Percentiles rank a stretch among this genome's conserved stretches.
Conservation (phyloP, 2,113 vertebrate genomes). For the Ramphastos sulfuratus region DNA sequence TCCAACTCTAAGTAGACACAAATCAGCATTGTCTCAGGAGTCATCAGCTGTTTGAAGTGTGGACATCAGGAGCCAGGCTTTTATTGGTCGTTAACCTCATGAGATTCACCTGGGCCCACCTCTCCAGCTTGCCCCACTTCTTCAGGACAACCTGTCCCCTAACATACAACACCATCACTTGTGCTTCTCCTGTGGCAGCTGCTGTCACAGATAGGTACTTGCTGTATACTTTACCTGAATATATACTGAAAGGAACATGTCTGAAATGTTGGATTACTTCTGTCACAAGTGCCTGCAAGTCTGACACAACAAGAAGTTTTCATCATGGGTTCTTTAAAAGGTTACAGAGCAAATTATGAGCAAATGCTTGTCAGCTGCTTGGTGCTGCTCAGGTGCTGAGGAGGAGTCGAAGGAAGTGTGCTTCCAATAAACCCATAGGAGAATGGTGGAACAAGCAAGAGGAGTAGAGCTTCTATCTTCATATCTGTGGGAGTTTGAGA, state of each 20-base stretch:
- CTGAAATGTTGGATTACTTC: not conserved
- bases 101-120: too few relatives aligned
- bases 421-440: not conserved
- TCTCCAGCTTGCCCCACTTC: too few relatives aligned
- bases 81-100: too few relatives aligned
- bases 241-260: not conserved
- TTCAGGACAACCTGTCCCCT: too few relatives aligned
- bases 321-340: not conserved
- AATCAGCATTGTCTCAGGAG: not conserved
- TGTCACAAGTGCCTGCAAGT: not conserved
- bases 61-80: not conserved
- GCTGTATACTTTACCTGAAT: not conserved
- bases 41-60: rapidly evolving
- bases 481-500: not conserved
- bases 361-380: not conserved
- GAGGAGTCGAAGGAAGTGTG: not conserved
- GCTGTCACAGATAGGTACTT: not conserved
- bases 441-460: not conserved
- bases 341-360: not conserved
- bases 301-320: not conserved
- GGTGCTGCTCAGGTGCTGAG: not conserved
- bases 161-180: too few relatives aligned
- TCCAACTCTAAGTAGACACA: not conserved
- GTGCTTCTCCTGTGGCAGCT: rapidly evolving
- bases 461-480: not conserved